phyloP scores from a whole-genome alignment of 2,797 vertebrate species.

The Sebastes taczanowskii region DNA sequence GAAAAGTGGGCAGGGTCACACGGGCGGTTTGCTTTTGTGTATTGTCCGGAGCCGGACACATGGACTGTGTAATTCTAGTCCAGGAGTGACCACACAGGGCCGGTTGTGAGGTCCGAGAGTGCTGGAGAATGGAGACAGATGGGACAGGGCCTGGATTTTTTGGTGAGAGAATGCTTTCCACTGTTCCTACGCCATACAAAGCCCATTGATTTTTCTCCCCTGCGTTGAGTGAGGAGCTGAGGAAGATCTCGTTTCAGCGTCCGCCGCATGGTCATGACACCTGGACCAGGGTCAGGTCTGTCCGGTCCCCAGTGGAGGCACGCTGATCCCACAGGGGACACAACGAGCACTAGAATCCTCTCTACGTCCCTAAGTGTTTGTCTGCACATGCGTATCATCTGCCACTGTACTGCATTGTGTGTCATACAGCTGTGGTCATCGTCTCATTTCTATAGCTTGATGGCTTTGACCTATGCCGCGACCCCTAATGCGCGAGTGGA shows the following conservation, averaged over 20 bases:
- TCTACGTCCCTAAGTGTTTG: background rate
- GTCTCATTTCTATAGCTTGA: conserved; percentile 35
- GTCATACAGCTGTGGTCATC: conserved; percentile 1
- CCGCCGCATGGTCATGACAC: conserved; percentile 77
- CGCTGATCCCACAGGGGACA: conserved; percentile 17
- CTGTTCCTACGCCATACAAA: conserved; percentile 76
- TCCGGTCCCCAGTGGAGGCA: conserved; percentile 37
- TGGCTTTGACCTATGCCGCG: conserved; percentile 51
- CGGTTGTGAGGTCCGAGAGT: conserved; percentile 68
- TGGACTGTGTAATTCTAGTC: conserved; percentile 81
- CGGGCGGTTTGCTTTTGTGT: conserved; percentile 49
- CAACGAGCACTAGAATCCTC: conserved; percentile 20
- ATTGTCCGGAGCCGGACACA: conserved; percentile 76
- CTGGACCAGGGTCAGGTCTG: conserved; percentile 74
- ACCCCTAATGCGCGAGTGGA: conserved; percentile 47
- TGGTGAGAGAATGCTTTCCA: conserved; percentile 74
- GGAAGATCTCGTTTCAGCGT: conserved; percentile 82
- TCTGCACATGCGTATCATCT: background rate
- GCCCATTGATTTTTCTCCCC: conserved; percentile 80
- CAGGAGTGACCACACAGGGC: conserved; percentile 77
- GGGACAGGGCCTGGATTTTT: conserved; percentile 74
- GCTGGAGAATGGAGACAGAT: conserved; percentile 78
- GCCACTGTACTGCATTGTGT: background rate
- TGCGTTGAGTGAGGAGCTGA: conserved; percentile 66
- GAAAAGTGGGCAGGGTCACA: conserved; percentile 56